Conservation (phyloP, 2,797 vertebrate species). For the Synanceia verrucosa region DNA sequence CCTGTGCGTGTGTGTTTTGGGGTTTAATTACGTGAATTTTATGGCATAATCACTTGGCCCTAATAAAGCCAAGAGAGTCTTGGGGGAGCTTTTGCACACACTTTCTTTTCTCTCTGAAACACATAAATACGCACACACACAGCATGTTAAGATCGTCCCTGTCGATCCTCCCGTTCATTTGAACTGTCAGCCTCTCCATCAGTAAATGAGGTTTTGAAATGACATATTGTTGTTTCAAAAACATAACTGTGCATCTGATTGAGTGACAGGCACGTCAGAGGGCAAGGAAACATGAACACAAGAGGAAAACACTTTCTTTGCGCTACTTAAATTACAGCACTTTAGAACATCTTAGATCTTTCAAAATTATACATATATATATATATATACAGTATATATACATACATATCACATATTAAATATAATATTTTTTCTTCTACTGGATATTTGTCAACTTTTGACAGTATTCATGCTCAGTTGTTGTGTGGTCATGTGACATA, state of each 20-base stretch:
- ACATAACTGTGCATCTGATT: background rate
- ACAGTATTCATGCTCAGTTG: background rate
- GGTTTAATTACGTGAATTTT: conserved; percentile 65
- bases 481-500: background rate
- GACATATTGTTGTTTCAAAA: background rate
- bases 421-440: too few species aligned
- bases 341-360: too few species aligned
- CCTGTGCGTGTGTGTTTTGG: conserved; percentile 46
- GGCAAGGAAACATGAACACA: background rate
- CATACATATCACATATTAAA: too few species aligned
- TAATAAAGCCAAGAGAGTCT: conserved; percentile 58
- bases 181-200: background rate
- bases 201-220: background rate
- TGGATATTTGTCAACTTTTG: background rate
- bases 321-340: too few species aligned
- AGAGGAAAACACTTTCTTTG: too few species aligned
- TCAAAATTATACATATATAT: too few species aligned
- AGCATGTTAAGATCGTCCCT: background rate
- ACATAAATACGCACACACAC: conserved; percentile 1
- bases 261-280: background rate
- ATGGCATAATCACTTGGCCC: conserved; percentile 58
- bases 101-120: conserved; percentile 6
- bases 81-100: conserved; percentile 22
- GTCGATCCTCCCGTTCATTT: background rate
- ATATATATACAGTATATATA: too few species aligned